Evolutionary conservation across 2,797 vertebrate genomes (phyloP), one percentile per base, ranked within the genome.

Genomic region (Gouania willdenowi): DNA sequence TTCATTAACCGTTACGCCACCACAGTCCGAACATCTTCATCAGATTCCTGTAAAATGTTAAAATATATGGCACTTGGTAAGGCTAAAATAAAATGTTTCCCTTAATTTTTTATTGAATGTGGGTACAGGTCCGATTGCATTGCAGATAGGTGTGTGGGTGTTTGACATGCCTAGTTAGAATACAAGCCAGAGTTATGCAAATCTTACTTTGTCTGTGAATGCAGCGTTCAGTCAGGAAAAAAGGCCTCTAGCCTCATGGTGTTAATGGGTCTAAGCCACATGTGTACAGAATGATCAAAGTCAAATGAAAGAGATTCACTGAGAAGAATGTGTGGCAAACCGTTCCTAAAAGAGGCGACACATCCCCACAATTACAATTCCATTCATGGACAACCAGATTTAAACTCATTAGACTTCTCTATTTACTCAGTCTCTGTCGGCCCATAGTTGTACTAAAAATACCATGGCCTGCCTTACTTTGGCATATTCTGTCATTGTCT

Each of bases 381-480:
- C 77, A 71, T 83, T 79, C 83, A 77, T 72, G 63, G 73, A 50
- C 73, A 67, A 68, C 65, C 67, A 66, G 75, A 82, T 83, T 83
- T 82, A 81, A 85, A 85, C 81, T 83, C 82, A 85, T 87, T 87
- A 86, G 77, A 82, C 79, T 79, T 74, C 75, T 85, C 84, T 88
- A 88, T 89, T 88, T 88, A 81, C 86, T 85, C 39, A 56, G 79
- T 87, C 83, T 88, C 85, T 44, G 58, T 85, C 73, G 82, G 83
- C 13, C 81, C 75, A 67, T 37, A 52, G 78, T 81, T 76, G 81
- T 33, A 75, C 86, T 88, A 88, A 90, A 90, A 89, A 87, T 86
- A 87, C 71, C 79, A 8, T 86, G 86, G 77, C 87, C 87, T 89
- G 85, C 86, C 86, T 87, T 87, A 87, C 84, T 88, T 88, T 83